Evolutionary conservation across 2,797 vertebrate species (phyloP).

Genomic region (Anguilla marmorata): DNA sequence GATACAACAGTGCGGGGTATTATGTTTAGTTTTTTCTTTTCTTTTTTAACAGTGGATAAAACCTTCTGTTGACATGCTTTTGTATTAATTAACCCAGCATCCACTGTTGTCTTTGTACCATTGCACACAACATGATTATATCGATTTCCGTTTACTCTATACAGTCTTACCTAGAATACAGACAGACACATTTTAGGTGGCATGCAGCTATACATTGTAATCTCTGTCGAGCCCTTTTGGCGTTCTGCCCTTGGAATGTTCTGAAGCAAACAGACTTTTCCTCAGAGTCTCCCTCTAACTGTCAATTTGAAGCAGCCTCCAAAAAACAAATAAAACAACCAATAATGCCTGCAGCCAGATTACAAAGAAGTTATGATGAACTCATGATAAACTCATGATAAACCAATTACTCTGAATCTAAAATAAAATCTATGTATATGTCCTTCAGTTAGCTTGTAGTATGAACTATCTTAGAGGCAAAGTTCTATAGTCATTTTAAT

Average conservation of each 20-base stretch:
- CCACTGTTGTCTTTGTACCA: neutral
- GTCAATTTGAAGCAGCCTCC: slow-evolving; percentile 4
- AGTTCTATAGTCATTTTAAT: neutral
- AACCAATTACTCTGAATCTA: slow-evolving; percentile 8
- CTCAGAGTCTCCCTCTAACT: slow-evolving; percentile 14
- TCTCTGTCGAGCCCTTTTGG: slow-evolving; percentile 70
- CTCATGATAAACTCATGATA: neutral
- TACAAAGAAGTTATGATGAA: neutral
- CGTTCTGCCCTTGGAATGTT: slow-evolving; percentile 64
- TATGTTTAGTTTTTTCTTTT: neutral
- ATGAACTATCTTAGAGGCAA: slow-evolving; percentile 37
- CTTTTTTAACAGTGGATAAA: neutral
- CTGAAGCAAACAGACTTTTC: slow-evolving; percentile 61
- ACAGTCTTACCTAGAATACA: slow-evolving; percentile 32
- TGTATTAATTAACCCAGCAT: neutral
- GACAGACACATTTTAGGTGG: slow-evolving; percentile 48
- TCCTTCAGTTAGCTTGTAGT: slow-evolving; percentile 37
- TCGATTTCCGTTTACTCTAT: neutral
- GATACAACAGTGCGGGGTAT: neutral
- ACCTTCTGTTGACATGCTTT: neutral
- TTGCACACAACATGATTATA: neutral
- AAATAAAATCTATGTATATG: slow-evolving; percentile 34
- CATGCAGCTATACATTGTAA: slow-evolving; percentile 49
- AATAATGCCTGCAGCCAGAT: neutral
- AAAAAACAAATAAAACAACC: neutral